A percentile compares a stretch with the other conserved stretches of the same genome.
Evolutionary conservation across 2,797 vertebrate genomes (phyloP).

Genomic region (Lepilemur septentrionalis): DNA sequence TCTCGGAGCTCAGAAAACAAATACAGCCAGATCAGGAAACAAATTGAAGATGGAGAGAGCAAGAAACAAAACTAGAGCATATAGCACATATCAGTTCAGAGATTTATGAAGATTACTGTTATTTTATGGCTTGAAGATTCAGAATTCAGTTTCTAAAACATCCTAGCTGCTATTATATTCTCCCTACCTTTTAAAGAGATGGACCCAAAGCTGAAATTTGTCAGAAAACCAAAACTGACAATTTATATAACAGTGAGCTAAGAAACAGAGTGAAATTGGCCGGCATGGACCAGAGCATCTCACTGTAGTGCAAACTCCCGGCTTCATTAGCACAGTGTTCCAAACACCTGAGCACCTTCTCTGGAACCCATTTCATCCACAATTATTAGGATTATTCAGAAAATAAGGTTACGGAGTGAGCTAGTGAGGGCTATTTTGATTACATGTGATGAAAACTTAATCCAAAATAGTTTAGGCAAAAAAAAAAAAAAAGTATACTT

Average conservation of each 20-base stretch:
- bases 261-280: neutral
- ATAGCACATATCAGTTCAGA: neutral
- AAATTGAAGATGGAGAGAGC: neutral
- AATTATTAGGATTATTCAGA: neutral
- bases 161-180: neutral
- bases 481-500: neutral
- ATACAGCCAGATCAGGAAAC: neutral
- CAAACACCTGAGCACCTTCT: neutral
- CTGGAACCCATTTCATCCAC: neutral
- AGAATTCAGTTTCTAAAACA: neutral
- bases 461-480: neutral
- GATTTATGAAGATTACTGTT: neutral
- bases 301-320: neutral
- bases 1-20: neutral
- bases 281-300: neutral
- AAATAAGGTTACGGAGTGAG: neutral
- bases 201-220: neutral
- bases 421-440: neutral
- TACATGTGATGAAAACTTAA: neutral
- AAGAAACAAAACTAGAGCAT: neutral
- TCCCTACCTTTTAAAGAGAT: neutral
- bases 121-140: neutral
- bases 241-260: neutral
- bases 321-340: neutral
- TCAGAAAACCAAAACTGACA: neutral